Conservation (phyloP, 2,113 vertebrate genomes). For the Genyomyrus donnyi region DNA sequence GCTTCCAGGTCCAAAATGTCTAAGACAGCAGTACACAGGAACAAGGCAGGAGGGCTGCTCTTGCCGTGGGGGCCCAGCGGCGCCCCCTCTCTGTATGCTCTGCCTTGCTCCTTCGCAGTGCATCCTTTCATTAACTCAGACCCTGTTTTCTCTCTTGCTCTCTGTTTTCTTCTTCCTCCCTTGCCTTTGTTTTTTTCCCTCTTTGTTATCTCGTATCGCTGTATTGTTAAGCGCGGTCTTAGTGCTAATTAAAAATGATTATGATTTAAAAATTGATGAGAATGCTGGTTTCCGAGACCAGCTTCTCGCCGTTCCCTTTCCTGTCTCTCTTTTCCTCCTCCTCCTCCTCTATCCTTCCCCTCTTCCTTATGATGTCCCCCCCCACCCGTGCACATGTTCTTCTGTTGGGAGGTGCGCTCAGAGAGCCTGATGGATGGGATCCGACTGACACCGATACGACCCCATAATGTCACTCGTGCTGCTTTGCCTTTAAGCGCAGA, state of each 20-base stretch:
- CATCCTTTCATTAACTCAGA: background rate
- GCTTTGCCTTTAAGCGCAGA: background rate
- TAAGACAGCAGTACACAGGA: too few species aligned
- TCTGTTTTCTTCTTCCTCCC: background rate
- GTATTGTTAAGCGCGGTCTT: background rate
- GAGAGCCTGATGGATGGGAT: background rate
- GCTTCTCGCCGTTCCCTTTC: background rate
- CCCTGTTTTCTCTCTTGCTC: background rate
- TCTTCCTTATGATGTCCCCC: background rate
- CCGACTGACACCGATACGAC: constrained; percentile 7
- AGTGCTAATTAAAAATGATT: background rate
- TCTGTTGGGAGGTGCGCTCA: background rate
- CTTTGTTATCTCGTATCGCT: background rate
- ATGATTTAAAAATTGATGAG: background rate
- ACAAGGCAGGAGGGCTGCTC: background rate
- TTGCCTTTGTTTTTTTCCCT: constrained; percentile 4
- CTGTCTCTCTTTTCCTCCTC: background rate
- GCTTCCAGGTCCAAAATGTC: too few species aligned
- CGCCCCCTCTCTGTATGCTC: background rate
- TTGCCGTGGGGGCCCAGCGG: background rate
- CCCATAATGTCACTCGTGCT: background rate
- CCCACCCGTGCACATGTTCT: background rate
- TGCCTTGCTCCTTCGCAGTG: background rate
- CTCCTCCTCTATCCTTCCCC: background rate
- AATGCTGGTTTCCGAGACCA: background rate